phyloP scores from a whole-genome alignment of 2,113 vertebrate genomes.

The Dipodomys stephensi region DNA sequence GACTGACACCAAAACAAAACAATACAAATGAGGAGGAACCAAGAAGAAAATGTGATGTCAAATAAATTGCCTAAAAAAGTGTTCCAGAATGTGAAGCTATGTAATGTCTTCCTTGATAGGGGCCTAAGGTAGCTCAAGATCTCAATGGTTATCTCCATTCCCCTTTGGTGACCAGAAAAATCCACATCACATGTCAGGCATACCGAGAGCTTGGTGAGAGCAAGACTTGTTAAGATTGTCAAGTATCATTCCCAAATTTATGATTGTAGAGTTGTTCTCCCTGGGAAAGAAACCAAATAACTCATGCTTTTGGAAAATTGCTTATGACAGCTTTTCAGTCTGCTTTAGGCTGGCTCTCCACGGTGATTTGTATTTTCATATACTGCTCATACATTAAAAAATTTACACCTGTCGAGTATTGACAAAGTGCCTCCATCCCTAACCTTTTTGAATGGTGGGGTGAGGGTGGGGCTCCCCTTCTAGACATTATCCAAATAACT shows the following conservation, averaged over 20 bases:
- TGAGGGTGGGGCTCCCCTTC: slow-evolving; percentile 80
- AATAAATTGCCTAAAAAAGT: slow-evolving; percentile 58
- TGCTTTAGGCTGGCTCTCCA: slow-evolving; percentile 84
- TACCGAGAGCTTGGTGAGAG: slow-evolving; percentile 60
- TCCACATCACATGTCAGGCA: slow-evolving; percentile 56
- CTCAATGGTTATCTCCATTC: slow-evolving; percentile 51
- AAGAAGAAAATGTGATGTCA: slow-evolving; percentile 61
- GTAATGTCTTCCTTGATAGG: slow-evolving; percentile 12
- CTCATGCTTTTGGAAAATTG: slow-evolving; percentile 88
- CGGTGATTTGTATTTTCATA: slow-evolving; percentile 88
- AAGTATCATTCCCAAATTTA: slow-evolving; percentile 87
- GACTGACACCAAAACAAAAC: too few relatives aligned
- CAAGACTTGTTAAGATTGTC: slow-evolving; percentile 84
- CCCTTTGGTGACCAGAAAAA: slow-evolving; percentile 52
- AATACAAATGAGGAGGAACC: slow-evolving; percentile 1
- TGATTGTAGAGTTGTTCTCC: slow-evolving; percentile 82
- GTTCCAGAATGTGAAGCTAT: slow-evolving; percentile 62
- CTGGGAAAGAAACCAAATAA: slow-evolving; percentile 86
- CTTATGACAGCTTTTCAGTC: slow-evolving; percentile 87
- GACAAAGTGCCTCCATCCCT: slow-evolving; percentile 84
- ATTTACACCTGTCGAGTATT: slow-evolving; percentile 87
- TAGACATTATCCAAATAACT: slow-evolving; percentile 88
- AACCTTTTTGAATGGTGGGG: slow-evolving; percentile 75
- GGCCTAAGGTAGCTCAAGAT: slow-evolving; percentile 42
- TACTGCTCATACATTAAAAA: slow-evolving; percentile 86